A percentile compares a stretch with the other conserved stretches of the same genome.
These are phyloP conservation scores for Acrobasis consociella DNA, from an alignment of 2,888 invertebrate species.

Conservation along the genomic window DNA sequence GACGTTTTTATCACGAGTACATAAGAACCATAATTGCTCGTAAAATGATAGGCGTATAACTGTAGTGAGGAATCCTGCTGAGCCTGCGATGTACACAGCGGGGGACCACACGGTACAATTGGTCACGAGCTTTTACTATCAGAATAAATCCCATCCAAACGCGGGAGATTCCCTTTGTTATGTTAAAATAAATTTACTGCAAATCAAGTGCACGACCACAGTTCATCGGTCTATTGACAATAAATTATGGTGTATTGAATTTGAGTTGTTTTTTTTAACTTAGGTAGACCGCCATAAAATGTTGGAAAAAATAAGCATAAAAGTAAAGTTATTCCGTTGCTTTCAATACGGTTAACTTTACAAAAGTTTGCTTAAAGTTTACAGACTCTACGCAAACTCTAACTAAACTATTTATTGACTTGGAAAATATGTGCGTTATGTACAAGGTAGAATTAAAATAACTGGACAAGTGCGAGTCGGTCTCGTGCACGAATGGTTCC, in stretches of 20 bases:
- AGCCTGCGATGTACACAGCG: conserved; percentile 58
- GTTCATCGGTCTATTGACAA: conserved; percentile 19
- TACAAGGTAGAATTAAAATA: no score
- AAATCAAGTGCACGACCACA: conserved; percentile 20
- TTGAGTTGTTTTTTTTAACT: background rate
- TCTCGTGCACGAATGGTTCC: no score
- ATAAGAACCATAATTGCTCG: conserved; percentile 23
- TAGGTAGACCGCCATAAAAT: no score
- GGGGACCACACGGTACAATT: conserved; percentile 63
- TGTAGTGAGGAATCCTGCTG: conserved; percentile 59
- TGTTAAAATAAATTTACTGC: conserved; percentile 19
- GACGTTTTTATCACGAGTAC: conserved; percentile 12
- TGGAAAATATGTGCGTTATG: no score
- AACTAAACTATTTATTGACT: no score
- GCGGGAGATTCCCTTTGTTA: conserved; percentile 41
- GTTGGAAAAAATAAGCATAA: no score
- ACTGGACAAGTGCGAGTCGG: no score
- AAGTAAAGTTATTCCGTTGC: no score
- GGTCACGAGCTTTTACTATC: conserved; percentile 71
- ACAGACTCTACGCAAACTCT: no score
- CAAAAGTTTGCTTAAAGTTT: no score
- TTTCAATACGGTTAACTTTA: no score
- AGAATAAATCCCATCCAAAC: conserved; percentile 59
- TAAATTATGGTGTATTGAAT: conserved; percentile 2
- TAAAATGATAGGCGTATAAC: conserved; percentile 36